phyloP scores from a whole-genome alignment of 1,140 invertebrate genomes.

The Dendrolimus punctatus region DNA sequence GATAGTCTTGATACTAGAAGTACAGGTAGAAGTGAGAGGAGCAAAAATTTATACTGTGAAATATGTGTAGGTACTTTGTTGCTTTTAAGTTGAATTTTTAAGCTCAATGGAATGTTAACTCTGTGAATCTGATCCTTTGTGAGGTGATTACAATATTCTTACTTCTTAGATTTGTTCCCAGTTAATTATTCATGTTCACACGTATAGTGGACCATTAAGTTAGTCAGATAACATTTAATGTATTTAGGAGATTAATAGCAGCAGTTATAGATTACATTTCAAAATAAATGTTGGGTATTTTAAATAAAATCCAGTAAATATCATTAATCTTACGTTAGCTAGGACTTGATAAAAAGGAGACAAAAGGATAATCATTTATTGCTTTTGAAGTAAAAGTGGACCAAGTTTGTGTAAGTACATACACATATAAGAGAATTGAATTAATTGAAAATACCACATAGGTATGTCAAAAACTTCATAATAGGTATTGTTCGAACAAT shows the following conservation, averaged over 20 bases:
- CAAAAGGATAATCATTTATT: conserved; percentile 44
- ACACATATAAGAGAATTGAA: neutral
- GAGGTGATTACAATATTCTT: conserved; percentile 8
- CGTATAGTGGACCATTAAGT: conserved; percentile 18
- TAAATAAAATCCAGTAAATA: conserved; percentile 60
- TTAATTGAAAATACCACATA: no score
- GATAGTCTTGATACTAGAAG: no score
- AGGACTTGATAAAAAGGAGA: conserved; percentile 34
- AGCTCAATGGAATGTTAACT: no score
- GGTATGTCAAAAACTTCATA: no score
- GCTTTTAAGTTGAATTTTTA: no score
- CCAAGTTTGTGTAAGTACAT: conserved; percentile 11
- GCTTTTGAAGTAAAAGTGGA: conserved; percentile 44
- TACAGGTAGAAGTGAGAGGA: no score
- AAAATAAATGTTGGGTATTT: conserved; percentile 32
- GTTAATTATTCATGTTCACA: conserved; percentile 19
- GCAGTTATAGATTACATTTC: conserved; percentile 54
- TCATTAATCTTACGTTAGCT: conserved; percentile 57
- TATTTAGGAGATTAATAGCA: conserved; percentile 57
- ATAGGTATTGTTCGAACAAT: no score
- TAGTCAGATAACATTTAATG: conserved; percentile 34
- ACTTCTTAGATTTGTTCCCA: conserved; percentile 11
- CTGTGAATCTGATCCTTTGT: neutral
- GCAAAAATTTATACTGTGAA: no score
- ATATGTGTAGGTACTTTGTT: no score